Conservation (phyloP, 2,797 vertebrate species). For the Arrhamphus sclerolepis region DNA sequence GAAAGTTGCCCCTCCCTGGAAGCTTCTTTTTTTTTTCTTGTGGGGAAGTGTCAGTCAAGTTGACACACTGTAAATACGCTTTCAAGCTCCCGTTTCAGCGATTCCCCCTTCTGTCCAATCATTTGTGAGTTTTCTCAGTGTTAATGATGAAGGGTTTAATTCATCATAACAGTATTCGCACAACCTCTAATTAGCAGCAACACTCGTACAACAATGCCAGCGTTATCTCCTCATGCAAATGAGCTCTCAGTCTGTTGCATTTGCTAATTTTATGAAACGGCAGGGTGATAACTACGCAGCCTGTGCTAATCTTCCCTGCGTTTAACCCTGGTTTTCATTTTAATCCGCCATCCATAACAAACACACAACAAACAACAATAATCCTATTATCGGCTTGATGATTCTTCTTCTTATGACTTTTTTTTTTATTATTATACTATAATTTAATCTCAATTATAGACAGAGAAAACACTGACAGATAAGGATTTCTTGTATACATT, state of each 20-base stretch:
- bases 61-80: constrained; percentile 77
- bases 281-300: constrained; percentile 77
- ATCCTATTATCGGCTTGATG: constrained; percentile 80
- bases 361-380: constrained; percentile 84
- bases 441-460: constrained; percentile 77
- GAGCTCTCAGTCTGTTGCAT: constrained; percentile 81
- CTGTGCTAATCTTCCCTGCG: constrained; percentile 76
- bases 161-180: constrained; percentile 83
- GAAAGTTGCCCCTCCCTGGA: constrained; percentile 57
- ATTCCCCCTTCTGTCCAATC: constrained; percentile 69
- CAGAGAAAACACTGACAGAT: constrained; percentile 54
- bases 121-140: constrained; percentile 79
- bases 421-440: constrained; percentile 45
- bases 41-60: constrained; percentile 71
- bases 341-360: constrained; percentile 81
- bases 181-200: constrained; percentile 83
- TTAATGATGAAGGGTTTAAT: constrained; percentile 84
- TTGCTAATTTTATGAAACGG: constrained; percentile 81
- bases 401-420: constrained; percentile 71
- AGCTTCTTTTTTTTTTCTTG: constrained; percentile 25
- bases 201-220: constrained; percentile 83
- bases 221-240: constrained; percentile 83
- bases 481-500: constrained; percentile 49
- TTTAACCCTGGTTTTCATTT: constrained; percentile 82
- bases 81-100: constrained; percentile 66